These are phyloP conservation scores for Pardosa pseudoannulata DNA, from an alignment of 2,888 invertebrate genomes.

Conservation along the genomic window DNA sequence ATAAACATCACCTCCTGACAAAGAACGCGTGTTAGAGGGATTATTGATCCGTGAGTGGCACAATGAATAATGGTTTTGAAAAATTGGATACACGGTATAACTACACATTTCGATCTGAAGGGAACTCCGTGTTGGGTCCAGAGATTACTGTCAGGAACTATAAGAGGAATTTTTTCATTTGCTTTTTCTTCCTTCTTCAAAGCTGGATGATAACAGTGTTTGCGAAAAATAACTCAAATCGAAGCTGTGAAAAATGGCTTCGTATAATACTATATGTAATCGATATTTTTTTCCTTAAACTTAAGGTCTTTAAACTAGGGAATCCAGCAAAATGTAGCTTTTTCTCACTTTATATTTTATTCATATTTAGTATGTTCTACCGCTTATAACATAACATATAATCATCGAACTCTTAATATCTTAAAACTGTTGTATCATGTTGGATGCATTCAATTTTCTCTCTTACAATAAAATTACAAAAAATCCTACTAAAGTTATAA, in stretches of 20 bases:
- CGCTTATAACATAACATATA: too few species aligned
- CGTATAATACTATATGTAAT: background rate
- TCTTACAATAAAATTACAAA: too few species aligned
- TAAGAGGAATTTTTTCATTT: background rate
- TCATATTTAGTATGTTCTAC: too few species aligned
- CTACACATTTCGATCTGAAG: constrained; percentile 4
- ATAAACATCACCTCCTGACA: too few species aligned
- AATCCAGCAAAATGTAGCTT: background rate
- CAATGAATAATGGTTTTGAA: constrained; percentile 1
- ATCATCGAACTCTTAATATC: too few species aligned
- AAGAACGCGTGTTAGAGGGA: too few species aligned
- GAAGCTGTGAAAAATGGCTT: constrained; percentile 5
- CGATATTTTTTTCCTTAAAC: background rate
- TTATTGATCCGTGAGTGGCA: background rate
- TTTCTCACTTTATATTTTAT: too few species aligned
- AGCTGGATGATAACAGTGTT: background rate
- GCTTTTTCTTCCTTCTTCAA: background rate
- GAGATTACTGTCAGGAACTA: background rate
- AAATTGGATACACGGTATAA: constrained; percentile 5
- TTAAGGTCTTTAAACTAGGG: too few species aligned
- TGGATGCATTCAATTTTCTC: too few species aligned
- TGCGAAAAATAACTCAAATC: background rate
- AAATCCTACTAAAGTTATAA: too few species aligned
- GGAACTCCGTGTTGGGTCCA: background rate
- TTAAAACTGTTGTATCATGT: too few species aligned